Evolutionary conservation across 2,888 invertebrate species (phyloP).

Genomic region (Hecatera dysodea): DNA sequence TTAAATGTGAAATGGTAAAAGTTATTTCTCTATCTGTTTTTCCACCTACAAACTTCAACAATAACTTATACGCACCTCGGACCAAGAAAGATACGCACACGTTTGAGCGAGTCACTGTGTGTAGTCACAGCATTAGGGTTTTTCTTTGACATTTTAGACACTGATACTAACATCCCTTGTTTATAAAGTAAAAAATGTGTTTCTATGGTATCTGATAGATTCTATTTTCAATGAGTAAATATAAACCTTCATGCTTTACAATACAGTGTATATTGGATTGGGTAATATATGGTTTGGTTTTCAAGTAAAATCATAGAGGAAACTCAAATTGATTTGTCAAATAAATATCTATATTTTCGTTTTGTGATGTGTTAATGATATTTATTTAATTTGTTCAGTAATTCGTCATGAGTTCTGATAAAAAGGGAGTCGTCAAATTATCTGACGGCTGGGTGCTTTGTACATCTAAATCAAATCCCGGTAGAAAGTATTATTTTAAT

Average conservation of each 20-base stretch:
- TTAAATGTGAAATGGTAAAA: too few relatives aligned
- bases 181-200: neutral
- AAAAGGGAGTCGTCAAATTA: slow-evolving; percentile 79
- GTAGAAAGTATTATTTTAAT: slow-evolving; percentile 87
- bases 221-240: slow-evolving; percentile 8
- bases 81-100: too few relatives aligned
- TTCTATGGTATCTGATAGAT: slow-evolving; percentile 28
- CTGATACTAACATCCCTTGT: neutral
- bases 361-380: slow-evolving; percentile 70
- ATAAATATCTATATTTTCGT: slow-evolving; percentile 67
- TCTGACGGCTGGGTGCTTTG: slow-evolving; percentile 89
- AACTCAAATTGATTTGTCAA: slow-evolving; percentile 74
- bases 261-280: slow-evolving; percentile 22
- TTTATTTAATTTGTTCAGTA: slow-evolving; percentile 63
- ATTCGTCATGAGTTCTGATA: slow-evolving; percentile 81
- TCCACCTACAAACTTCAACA: too few relatives aligned
- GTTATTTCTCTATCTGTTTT: too few relatives aligned
- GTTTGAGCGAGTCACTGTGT: neutral
- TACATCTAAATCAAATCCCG: slow-evolving; percentile 85
- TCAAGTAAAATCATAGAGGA: slow-evolving; percentile 63
- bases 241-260: accelerated
- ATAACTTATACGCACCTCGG: too few relatives aligned
- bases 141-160: neutral
- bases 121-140: neutral
- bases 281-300: slow-evolving; percentile 25